These are phyloP conservation scores for Bombyx mori DNA, from an alignment of 1,140 invertebrate species.

Conservation along the genomic window DNA sequence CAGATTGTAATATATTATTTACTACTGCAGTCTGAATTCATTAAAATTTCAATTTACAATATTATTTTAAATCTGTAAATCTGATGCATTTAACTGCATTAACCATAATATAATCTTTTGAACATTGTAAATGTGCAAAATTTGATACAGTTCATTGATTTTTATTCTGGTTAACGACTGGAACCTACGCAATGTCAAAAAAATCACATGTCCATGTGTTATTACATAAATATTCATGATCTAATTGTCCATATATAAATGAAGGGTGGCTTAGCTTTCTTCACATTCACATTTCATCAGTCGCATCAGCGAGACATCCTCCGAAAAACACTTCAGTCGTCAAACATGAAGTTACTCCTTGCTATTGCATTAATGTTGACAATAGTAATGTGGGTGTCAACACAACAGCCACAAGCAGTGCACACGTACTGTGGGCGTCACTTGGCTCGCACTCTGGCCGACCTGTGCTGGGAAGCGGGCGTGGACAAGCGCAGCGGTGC, in stretches of 20 bases:
- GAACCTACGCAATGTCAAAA: no score
- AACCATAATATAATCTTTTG: no score
- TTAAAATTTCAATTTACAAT: no score
- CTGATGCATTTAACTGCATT: no score
- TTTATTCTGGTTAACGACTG: no score
- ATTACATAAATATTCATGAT: not conserved
- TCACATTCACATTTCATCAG: slow-evolving; percentile 1
- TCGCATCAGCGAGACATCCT: not conserved
- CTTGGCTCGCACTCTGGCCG: not conserved
- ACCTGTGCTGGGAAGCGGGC: not conserved
- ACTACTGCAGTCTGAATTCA: no score
- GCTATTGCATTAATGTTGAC: not conserved
- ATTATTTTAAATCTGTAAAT: no score
- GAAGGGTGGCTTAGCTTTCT: not conserved
- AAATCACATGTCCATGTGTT: no score
- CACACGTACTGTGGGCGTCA: not conserved
- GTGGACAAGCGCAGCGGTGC: not conserved
- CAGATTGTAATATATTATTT: no score
- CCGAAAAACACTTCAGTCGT: not conserved
- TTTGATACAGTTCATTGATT: no score
- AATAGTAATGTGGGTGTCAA: not conserved
- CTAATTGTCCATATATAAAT: not conserved
- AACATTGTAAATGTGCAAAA: no score
- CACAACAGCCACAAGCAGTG: not conserved
- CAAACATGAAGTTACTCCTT: not conserved